A percentile compares a stretch with the other conserved stretches of the same genome.
These are phyloP conservation scores for Chesias legatella DNA, from an alignment of 2,888 invertebrate genomes.

Conservation along the genomic window DNA sequence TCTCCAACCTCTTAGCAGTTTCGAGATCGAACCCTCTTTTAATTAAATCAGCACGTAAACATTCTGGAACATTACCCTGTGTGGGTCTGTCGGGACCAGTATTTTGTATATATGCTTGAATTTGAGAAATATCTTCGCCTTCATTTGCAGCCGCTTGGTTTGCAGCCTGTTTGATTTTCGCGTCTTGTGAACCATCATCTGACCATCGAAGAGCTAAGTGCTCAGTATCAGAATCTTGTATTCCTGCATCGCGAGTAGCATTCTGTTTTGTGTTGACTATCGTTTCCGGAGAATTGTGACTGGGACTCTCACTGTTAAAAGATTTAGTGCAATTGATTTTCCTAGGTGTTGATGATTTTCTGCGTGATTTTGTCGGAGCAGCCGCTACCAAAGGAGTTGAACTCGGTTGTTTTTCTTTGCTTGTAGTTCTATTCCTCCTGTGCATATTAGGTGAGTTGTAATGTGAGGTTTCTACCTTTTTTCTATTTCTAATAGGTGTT, in stretches of 20 bases:
- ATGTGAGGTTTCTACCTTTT: constrained; percentile 31
- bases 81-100: constrained; percentile 29
- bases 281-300: constrained; percentile 48
- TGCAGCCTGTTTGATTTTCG: constrained; percentile 36
- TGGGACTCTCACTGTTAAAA: constrained; percentile 53
- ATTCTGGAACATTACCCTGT: constrained; percentile 33
- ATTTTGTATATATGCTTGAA: constrained; percentile 60
- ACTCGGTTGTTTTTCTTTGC: constrained; percentile 43
- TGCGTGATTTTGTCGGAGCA: constrained; percentile 62
- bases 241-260: constrained; percentile 24
- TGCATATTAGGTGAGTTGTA: constrained; percentile 29
- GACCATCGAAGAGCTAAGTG: constrained; percentile 61
- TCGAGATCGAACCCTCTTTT: constrained; percentile 68
- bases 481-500: constrained; percentile 39
- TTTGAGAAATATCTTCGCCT: constrained; percentile 63
- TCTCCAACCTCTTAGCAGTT: constrained; percentile 70
- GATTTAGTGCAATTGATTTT: constrained; percentile 64
- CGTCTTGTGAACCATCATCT: constrained; percentile 64
- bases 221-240: constrained; percentile 58
- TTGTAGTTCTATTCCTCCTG: constrained; percentile 32
- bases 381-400: constrained; percentile 29
- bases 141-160: constrained; percentile 35
- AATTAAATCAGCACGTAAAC: constrained; percentile 60
- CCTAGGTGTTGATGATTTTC: constrained; percentile 74
- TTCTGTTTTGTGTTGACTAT: constrained; percentile 29